Evolutionary conservation across 2,113 vertebrate genomes (phyloP).

Genomic region (Acrocephalus arundinaceus): DNA sequence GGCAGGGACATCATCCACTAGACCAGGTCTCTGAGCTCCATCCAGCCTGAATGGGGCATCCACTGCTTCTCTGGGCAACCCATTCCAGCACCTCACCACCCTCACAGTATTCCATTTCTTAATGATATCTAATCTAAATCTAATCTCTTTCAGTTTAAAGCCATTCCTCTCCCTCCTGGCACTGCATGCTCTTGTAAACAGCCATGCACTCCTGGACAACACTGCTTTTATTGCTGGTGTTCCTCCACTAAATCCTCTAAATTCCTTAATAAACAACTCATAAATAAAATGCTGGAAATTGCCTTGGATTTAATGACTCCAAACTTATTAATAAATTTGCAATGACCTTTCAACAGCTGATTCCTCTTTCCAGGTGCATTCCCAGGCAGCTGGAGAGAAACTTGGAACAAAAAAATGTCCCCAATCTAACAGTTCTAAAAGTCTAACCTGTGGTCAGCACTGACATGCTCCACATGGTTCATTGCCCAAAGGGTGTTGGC

Average conservation of each 20-base stretch:
- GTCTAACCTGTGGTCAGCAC: neutral
- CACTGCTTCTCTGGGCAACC: neutral
- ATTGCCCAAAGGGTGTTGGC: neutral
- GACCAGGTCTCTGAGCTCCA: neutral
- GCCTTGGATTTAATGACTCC: neutral
- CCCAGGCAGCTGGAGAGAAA: neutral
- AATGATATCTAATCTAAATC: neutral
- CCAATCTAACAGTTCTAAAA: neutral
- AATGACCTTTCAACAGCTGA: constrained; percentile 1
- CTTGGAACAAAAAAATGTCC: neutral
- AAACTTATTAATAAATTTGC: neutral
- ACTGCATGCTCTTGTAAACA: neutral
- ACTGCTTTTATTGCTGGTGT: neutral
- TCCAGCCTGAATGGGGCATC: neutral
- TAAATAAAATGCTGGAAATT: neutral
- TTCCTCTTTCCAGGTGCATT: neutral
- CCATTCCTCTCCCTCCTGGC: neutral
- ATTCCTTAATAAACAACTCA: neutral
- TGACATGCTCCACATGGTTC: neutral
- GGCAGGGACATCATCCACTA: neutral
- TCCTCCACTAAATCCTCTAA: neutral
- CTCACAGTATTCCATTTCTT: neutral
- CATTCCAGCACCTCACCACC: neutral
- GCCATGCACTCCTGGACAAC: neutral
- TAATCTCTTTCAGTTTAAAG: neutral